These are phyloP conservation scores for Saturnia japonica DNA, from an alignment of 2,888 invertebrate species.

Conservation along the genomic window DNA sequence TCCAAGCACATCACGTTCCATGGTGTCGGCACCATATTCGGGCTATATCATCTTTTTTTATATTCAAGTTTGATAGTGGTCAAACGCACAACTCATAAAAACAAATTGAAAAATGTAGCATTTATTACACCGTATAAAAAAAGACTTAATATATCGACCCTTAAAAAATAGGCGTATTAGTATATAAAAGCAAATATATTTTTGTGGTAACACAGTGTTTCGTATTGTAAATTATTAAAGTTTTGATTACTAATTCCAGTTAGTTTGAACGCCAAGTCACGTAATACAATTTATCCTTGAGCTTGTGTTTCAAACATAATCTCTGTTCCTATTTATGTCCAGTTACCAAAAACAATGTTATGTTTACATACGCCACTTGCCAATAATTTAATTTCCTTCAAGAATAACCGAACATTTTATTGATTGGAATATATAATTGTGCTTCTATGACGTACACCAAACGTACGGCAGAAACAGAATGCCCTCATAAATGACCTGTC, in stretches of 20 bases:
- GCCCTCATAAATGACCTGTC: not conserved
- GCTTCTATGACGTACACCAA: too few relatives aligned
- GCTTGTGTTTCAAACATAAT: not conserved
- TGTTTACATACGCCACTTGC: not conserved
- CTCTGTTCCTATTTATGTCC: not conserved
- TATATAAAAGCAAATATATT: not conserved
- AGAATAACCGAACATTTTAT: not conserved
- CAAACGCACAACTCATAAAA: too few relatives aligned
- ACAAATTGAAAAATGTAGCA: too few relatives aligned
- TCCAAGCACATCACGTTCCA: too few relatives aligned
- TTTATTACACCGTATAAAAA: too few relatives aligned
- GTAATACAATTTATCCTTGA: not conserved
- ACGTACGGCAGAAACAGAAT: not conserved
- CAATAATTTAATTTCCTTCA: not conserved
- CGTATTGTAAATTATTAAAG: not conserved
- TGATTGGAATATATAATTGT: too few relatives aligned
- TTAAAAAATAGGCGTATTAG: not conserved
- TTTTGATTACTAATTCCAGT: slow-evolving; percentile 3
- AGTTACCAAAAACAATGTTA: slow-evolving; percentile 1
- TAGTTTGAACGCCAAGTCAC: slow-evolving; percentile 4
- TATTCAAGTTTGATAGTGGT: too few relatives aligned
- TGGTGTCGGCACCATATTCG: too few relatives aligned
- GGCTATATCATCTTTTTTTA: too few relatives aligned
- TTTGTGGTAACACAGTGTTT: not conserved
- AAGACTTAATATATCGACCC: too few relatives aligned